Evolutionary conservation across 2,888 invertebrate species (phyloP).

Genomic region (Theretra japonica): DNA sequence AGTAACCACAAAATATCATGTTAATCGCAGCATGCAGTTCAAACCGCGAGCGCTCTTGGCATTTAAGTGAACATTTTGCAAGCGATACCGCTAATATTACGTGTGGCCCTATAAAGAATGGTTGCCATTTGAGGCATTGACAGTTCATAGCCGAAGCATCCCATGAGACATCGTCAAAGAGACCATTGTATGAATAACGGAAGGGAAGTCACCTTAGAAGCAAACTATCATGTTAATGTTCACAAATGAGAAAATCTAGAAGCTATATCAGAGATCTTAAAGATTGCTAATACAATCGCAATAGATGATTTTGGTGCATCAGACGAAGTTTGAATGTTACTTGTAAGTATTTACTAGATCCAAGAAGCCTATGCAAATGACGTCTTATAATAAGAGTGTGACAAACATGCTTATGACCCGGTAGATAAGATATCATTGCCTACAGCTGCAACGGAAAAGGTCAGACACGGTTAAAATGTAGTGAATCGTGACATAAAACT

Average conservation of each 20-base stretch:
- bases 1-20: constrained; percentile 33
- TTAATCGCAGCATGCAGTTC: constrained; percentile 31
- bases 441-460: constrained; percentile 3
- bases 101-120: neutral
- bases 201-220: too few species aligned
- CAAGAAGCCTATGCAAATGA: neutral
- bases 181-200: too few species aligned
- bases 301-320: too few species aligned
- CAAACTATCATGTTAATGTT: too few species aligned
- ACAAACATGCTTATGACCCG: constrained; percentile 6
- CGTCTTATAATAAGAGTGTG: neutral
- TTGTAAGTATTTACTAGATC: too few species aligned
- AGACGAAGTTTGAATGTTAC: too few species aligned
- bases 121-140: too few species aligned
- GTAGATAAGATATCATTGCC: constrained; percentile 11
- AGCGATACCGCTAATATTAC: neutral
- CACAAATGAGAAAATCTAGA: too few species aligned
- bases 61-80: constrained; percentile 28
- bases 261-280: too few species aligned
- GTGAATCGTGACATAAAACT: neutral
- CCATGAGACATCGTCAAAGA: too few species aligned
- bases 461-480: neutral
- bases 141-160: too few species aligned
- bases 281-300: too few species aligned
- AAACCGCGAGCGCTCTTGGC: constrained; percentile 32